Evolutionary conservation across 2,113 vertebrate species (phyloP).

Genomic region (Pseudonaja textilis): DNA sequence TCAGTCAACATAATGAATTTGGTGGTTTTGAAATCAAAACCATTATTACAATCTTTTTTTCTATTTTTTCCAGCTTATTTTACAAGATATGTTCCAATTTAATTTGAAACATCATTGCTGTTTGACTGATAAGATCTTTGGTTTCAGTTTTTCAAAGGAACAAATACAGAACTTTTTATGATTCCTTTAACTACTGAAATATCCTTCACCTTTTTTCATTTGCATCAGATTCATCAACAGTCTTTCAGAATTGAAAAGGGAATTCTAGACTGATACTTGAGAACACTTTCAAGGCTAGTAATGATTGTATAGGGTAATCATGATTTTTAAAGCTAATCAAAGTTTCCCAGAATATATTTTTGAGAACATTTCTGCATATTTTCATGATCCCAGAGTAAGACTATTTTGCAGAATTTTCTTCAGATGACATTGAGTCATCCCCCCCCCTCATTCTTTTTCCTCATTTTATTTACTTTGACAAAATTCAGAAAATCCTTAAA

Average conservation of each 20-base stretch:
- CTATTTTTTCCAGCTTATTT: not conserved
- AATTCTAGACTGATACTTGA: not conserved
- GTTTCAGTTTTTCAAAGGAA: conserved; percentile 31
- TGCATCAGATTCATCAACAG: conserved; percentile 26
- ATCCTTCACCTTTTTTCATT: conserved; percentile 47
- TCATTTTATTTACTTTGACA: not conserved
- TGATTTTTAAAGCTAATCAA: not conserved
- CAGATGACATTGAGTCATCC: not conserved
- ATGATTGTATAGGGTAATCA: not conserved
- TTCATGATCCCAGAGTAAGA: not conserved
- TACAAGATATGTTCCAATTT: not conserved
- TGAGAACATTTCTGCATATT: not conserved
- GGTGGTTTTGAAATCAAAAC: not conserved
- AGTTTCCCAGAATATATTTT: not conserved
- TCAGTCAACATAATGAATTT: not conserved
- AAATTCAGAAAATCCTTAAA: not conserved
- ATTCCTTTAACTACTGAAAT: conserved; percentile 42
- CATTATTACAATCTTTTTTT: not conserved
- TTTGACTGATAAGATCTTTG: not conserved
- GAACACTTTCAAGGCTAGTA: not conserved
- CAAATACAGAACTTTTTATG: not conserved
- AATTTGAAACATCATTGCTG: not conserved
- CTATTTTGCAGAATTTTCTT: not conserved
- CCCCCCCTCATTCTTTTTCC: not conserved
- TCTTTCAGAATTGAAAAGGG: conserved; percentile 10